Evolutionary conservation across 2,113 vertebrate genomes (phyloP), one percentile per base, ranked within the genome.

Genomic region (Puma concolor): DNA sequence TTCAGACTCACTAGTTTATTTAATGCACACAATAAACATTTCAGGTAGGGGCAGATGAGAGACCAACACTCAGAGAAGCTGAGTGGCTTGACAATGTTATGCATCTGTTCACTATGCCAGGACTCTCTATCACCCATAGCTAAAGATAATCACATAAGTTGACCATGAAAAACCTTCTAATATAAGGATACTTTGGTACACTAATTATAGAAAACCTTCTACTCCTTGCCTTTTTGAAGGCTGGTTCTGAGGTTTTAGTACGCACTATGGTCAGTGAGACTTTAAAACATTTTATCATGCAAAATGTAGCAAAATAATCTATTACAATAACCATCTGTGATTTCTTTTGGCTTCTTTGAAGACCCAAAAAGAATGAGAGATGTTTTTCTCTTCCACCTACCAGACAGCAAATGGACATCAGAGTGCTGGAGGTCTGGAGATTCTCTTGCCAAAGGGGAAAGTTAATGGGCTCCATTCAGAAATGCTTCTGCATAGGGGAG

Each of bases 311-410:
- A 95, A 82, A 38, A 31, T 66, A 31, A 57, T 54, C n/a, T 84
- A 19, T 63, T 85, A 44, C n/a, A 27, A 50, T 67, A 52, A 80
- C 31, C 25, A n/a, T 17, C 48, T 17, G 17, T 81, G 7, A 64
- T 48, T 85, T 64, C 36, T 96, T 91, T 67, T 76, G 27, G 48
- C 27, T 91, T 96, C 72, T 94, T 60, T 81, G 23, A 44, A 92
- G 27, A 54, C 60, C 13, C 36, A 67, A 64, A 64, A 63, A 79
- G 41, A 74, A 80, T 50, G 4, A 93, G 29, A 54, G 6, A 60
- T 77, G 36, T 23, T 92, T 31, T 36, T 60, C 41, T 93, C 25
- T 52, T 64, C 19, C 29, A 19, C 6, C 67, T 48, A 13, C 5
- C 13, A 60, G n/a, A 90, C 1, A 91, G 29, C 57, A 93, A 85